Percentiles rank a stretch among this genome's conserved stretches.
phyloP scores from a whole-genome alignment of 2,113 vertebrate species.

The Coracopsis vasa region DNA sequence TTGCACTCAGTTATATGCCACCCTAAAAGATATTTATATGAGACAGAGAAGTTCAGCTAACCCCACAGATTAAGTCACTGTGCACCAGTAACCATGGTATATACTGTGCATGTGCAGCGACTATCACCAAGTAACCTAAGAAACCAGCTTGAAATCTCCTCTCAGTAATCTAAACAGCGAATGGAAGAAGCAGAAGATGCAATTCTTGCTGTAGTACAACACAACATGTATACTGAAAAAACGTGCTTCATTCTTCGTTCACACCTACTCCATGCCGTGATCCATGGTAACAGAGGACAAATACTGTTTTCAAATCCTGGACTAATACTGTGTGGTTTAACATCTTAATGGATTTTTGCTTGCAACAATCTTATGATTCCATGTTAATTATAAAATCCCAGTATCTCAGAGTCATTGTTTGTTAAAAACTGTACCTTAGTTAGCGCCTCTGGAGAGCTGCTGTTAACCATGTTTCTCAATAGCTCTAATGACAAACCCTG shows the following conservation, averaged over 20 bases:
- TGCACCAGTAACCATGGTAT: background rate
- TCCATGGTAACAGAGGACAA: background rate
- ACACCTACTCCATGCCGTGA: background rate
- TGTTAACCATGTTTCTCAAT: background rate
- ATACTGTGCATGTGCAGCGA: rapidly evolving
- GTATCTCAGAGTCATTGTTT: background rate
- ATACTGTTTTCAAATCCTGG: background rate
- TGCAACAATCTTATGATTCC: background rate
- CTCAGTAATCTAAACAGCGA: background rate
- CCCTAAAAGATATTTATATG: background rate
- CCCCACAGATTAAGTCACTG: background rate
- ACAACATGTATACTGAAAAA: background rate
- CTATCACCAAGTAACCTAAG: background rate
- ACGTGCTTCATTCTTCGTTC: background rate
- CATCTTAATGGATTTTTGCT: background rate
- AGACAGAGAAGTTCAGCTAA: background rate
- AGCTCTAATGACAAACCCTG: background rate
- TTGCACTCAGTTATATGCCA: background rate
- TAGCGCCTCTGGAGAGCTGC: background rate
- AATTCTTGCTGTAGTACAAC: background rate
- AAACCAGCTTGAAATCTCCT: background rate
- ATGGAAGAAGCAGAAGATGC: background rate
- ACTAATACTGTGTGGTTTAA: background rate
- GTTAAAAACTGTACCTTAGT: background rate
- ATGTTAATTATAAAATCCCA: background rate